These are phyloP conservation scores for Chascanopsetta lugubris DNA, from an alignment of 2,113 vertebrate species.

Conservation along the genomic window DNA sequence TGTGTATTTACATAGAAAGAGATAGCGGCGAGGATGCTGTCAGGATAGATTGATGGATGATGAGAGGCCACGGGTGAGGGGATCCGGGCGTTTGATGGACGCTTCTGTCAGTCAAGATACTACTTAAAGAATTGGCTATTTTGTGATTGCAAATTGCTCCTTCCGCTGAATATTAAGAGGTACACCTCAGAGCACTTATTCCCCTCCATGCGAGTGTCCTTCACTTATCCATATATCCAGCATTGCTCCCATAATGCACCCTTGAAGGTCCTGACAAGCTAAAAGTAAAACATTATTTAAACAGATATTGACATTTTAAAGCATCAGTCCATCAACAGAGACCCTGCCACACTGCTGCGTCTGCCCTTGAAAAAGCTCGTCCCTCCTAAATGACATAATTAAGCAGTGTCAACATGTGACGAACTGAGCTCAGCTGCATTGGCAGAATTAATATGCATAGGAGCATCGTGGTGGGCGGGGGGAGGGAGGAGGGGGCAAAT, in stretches of 20 bases:
- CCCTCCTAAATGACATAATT: conserved; percentile 72
- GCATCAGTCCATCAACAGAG: conserved; percentile 13
- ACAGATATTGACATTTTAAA: conserved; percentile 39
- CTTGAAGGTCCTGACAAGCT: conserved; percentile 15
- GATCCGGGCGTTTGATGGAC: conserved; percentile 60
- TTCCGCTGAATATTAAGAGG: conserved; percentile 25
- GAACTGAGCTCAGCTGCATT: conserved; percentile 61
- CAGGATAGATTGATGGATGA: conserved; percentile 65
- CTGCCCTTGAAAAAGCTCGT: conserved; percentile 62
- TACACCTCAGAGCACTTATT: not conserved
- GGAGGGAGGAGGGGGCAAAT: conserved; percentile 57
- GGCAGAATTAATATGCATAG: conserved; percentile 71
- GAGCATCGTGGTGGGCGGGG: too few relatives aligned
- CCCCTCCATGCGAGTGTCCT: not conserved
- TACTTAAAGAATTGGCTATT: conserved; percentile 61
- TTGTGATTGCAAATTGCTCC: conserved; percentile 45
- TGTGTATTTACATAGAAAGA: conserved; percentile 64
- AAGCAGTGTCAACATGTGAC: conserved; percentile 69
- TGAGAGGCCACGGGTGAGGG: conserved; percentile 58
- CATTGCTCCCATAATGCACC: conserved; percentile 12
- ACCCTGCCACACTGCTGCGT: not conserved
- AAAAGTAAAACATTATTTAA: conserved; percentile 45
- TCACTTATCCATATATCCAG: conserved; percentile 17
- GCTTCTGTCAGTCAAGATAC: conserved; percentile 56
- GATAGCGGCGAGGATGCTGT: conserved; percentile 36